These are phyloP conservation scores for Cheilosia vulpina DNA, from an alignment of 2,888 invertebrate genomes.

Conservation along the genomic window DNA sequence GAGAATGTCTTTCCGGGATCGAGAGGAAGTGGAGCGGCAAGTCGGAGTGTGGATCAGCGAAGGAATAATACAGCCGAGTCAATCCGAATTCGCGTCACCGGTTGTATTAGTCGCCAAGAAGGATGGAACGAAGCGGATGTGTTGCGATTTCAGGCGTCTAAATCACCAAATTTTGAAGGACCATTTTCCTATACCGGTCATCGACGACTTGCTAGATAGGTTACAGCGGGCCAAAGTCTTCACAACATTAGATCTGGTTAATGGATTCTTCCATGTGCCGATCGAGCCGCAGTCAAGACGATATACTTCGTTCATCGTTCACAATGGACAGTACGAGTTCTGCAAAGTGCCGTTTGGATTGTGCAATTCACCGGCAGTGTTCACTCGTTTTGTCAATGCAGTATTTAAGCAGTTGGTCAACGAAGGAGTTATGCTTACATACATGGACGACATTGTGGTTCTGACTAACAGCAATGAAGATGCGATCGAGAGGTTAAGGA, in stretches of 20 bases:
- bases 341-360: conserved; percentile 21
- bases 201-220: background rate
- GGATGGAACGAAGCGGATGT: conserved; percentile 68
- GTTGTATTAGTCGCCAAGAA: conserved; percentile 77
- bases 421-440: background rate
- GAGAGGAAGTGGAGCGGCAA: conserved; percentile 76
- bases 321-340: background rate
- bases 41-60: conserved; percentile 78
- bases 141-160: conserved; percentile 78
- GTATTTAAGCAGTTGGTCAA: conserved; percentile 74
- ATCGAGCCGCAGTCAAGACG: conserved; percentile 5
- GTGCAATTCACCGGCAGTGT: background rate
- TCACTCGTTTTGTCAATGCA: background rate
- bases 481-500: background rate
- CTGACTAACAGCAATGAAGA: background rate
- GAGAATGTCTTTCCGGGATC: conserved; percentile 40
- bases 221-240: background rate
- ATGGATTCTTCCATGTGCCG: background rate
- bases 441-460: background rate
- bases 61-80: conserved; percentile 78
- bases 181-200: conserved; percentile 76
- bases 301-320: conserved; percentile 3
- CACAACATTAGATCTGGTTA: background rate
- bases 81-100: conserved; percentile 78
- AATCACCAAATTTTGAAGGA: conserved; percentile 15